Percentiles rank a stretch among this genome's conserved stretches.
Conservation (phyloP, 2,797 vertebrate genomes). For the Podargus strigoides region DNA sequence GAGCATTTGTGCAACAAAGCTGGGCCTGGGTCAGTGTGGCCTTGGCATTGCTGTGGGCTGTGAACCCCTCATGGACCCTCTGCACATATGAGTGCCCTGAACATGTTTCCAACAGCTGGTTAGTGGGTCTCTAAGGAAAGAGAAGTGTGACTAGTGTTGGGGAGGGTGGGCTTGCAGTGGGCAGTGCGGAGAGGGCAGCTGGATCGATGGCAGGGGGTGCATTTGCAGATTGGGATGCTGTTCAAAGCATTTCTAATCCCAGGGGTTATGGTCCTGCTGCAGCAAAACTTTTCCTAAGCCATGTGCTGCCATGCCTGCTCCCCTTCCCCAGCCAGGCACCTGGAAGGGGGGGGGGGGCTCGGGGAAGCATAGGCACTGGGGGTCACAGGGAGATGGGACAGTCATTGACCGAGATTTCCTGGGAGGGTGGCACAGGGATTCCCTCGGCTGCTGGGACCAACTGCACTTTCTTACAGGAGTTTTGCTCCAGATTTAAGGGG, state of each 20-base stretch:
- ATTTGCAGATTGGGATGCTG: rapidly evolving
- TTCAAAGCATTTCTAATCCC: background rate
- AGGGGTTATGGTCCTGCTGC: rapidly evolving
- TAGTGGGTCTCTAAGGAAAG: background rate
- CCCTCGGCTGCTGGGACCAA: background rate
- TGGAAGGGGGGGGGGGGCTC: rapidly evolving
- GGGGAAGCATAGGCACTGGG: background rate
- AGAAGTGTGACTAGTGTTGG: background rate
- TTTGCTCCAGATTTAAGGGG: background rate
- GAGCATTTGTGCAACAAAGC: background rate
- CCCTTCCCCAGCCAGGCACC: background rate
- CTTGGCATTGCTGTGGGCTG: background rate
- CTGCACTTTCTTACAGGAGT: rapidly evolving
- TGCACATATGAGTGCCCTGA: background rate
- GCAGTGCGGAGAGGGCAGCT: background rate
- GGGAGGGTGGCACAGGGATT: background rate
- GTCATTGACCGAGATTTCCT: background rate
- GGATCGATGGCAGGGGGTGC: background rate
- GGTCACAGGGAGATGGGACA: rapidly evolving
- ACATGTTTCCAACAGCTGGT: rapidly evolving
- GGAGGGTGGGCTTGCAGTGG: background rate
- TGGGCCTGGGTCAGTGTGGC: background rate
- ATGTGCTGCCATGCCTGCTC: rapidly evolving
- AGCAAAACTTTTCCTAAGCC: background rate
- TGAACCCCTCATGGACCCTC: background rate